A percentile compares a stretch with the other conserved stretches of the same genome.
These are phyloP conservation scores for Terrapene triunguis DNA, from an alignment of 2,113 vertebrate genomes.

Conservation along the genomic window DNA sequence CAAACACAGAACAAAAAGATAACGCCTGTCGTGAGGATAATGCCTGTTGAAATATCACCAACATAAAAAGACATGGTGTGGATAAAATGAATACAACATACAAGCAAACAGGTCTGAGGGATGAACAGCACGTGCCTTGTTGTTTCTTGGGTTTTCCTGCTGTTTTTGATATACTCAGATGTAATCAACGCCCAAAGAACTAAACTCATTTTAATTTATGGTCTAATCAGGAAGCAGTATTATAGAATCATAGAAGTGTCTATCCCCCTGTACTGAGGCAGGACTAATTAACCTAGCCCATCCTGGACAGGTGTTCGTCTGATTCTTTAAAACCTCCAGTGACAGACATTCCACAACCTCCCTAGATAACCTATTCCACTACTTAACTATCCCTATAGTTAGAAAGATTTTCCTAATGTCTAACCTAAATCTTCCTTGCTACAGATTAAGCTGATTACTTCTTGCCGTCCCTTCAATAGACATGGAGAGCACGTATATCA, in stretches of 20 bases:
- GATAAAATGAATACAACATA: not conserved
- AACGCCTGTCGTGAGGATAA: not conserved
- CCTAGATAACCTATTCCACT: not conserved
- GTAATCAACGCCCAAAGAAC: not conserved
- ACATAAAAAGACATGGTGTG: not conserved
- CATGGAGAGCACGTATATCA: not conserved
- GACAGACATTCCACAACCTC: not conserved
- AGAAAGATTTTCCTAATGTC: not conserved
- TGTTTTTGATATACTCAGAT: not conserved
- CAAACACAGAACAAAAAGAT: not conserved
- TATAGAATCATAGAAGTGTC: too few species aligned
- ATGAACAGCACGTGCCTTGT: not conserved
- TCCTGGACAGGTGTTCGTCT: not conserved
- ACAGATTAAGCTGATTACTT: not conserved
- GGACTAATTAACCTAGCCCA: not conserved
- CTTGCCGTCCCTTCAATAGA: not conserved
- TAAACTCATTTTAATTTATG: not conserved
- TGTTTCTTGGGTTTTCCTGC: not conserved
- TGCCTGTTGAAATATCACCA: not conserved
- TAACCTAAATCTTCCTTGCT: not conserved
- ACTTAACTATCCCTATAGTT: not conserved
- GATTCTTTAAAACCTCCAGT: not conserved
- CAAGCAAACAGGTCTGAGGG: not conserved
- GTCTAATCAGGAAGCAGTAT: accelerated
- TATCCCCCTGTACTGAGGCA: not conserved